Base-by-base conservation (phyloP, 2,797 vertebrate species). In the Sylvilagus floridanus region DNA sequence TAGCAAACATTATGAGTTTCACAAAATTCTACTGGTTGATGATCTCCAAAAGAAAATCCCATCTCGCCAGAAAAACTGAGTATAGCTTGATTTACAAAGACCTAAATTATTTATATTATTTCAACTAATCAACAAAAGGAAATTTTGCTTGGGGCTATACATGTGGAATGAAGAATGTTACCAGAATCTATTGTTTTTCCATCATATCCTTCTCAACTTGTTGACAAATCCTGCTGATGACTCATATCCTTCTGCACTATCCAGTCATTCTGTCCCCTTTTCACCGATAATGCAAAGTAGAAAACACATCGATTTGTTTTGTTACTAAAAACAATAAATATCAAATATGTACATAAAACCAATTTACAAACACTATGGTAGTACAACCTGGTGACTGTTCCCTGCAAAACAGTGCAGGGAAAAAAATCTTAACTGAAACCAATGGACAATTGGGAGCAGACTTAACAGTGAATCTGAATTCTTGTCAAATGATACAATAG, bases 231-330 rank as follows among this genome's bases (percentile, higher is more conserved):
- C 97, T 94, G 50, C 0, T 82, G 69, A 96, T 98, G 98, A 98
- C 97, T 98, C 98, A 98, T 57, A 93, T 98, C 98, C 98, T 98
- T 96, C 97, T 62, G 62, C 88, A 88, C 95, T 93, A 95, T 96
- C 84, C 65, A 84, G 83, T 95, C 82, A 76, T 62, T 88, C 89
- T 5, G 47, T 87, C 91, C 85, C 87, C 90, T 17, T 2, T 88
- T 93, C 93, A 98, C 84, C 47, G 86, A 47, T 95, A 95, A 92
- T 71, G 35, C 7, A 86, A 88, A 92, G 17, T 0, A 50, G 91
- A 93, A 91, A 95, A 96, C 57, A 96, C 76, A 97, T 7, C 57
- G 95, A 97, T 95, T 94, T 97, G 91, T 88, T 93, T 84, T 17
- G 68, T 94, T 86, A 81, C 96, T 90, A 91, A 79, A 62, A 86